Conservation (phyloP, 2,888 invertebrate genomes). For the Rhopalosiphum nymphaeae region DNA sequence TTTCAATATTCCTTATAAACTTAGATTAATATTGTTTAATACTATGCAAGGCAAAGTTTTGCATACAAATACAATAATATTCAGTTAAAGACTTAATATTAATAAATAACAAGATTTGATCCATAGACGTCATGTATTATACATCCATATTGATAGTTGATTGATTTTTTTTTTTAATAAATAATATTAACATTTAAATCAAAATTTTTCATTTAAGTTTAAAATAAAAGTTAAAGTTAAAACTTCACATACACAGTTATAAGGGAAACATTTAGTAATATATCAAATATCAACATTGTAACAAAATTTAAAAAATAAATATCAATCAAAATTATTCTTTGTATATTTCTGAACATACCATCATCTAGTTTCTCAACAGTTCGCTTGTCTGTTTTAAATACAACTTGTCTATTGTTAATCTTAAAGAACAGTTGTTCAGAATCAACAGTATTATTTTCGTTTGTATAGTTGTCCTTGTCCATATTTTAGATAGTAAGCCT, state of each 20-base stretch:
- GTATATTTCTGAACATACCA: constrained; percentile 57
- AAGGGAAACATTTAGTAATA: background rate
- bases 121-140: background rate
- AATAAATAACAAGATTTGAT: background rate
- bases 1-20: background rate
- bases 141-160: background rate
- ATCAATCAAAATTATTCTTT: background rate
- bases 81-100: background rate
- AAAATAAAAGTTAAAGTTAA: background rate
- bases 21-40: background rate
- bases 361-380: constrained; percentile 66
- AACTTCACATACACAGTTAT: background rate
- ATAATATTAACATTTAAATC: background rate
- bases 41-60: background rate
- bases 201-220: background rate
- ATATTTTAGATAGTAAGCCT: constrained; percentile 3
- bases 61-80: background rate
- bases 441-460: background rate
- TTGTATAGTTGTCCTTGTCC: constrained; percentile 14
- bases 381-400: constrained; percentile 66
- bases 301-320: background rate
- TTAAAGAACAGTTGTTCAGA: constrained; percentile 50
- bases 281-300: background rate
- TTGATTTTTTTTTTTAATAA: background rate
- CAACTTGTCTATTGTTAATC: constrained; percentile 64